These are phyloP conservation scores for Conops quadrifasciatus DNA, from an alignment of 2,888 invertebrate genomes.

Conservation along the genomic window DNA sequence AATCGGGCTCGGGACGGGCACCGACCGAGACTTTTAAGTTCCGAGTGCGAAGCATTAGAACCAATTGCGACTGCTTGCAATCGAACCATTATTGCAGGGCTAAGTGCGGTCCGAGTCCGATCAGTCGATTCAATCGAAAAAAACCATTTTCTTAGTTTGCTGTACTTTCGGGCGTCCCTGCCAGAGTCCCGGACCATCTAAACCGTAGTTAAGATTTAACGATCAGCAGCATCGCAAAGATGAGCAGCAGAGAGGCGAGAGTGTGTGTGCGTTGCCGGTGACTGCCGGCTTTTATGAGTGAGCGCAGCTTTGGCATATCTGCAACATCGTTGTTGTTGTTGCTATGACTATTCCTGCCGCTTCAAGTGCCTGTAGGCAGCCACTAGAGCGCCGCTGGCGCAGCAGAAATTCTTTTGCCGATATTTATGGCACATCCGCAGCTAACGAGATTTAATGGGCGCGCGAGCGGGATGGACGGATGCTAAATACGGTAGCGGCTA, in stretches of 20 bases:
- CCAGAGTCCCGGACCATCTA: background rate
- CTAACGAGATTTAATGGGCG: conserved; percentile 42
- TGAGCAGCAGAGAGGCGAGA: background rate
- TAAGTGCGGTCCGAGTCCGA: background rate
- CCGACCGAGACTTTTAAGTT: background rate
- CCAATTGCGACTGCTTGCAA: background rate
- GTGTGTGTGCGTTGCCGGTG: background rate
- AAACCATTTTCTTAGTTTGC: no score
- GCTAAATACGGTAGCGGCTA: conserved; percentile 57
- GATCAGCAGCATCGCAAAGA: conserved; percentile 1
- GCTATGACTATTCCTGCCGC: background rate
- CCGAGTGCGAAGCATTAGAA: background rate
- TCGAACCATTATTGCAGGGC: background rate
- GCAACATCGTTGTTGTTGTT: background rate
- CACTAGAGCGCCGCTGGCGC: conserved; percentile 23
- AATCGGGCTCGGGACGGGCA: background rate
- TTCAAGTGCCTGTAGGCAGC: no score
- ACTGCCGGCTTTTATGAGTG: conserved; percentile 7
- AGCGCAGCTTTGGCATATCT: background rate
- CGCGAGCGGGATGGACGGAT: conserved; percentile 16
- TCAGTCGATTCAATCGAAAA: no score
- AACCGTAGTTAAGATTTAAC: background rate
- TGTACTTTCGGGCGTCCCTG: no score
- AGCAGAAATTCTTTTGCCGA: conserved; percentile 36
- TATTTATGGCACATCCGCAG: conserved; percentile 42